Conservation (phyloP, 2,888 invertebrate species). For the Coenonympha glycerion region DNA sequence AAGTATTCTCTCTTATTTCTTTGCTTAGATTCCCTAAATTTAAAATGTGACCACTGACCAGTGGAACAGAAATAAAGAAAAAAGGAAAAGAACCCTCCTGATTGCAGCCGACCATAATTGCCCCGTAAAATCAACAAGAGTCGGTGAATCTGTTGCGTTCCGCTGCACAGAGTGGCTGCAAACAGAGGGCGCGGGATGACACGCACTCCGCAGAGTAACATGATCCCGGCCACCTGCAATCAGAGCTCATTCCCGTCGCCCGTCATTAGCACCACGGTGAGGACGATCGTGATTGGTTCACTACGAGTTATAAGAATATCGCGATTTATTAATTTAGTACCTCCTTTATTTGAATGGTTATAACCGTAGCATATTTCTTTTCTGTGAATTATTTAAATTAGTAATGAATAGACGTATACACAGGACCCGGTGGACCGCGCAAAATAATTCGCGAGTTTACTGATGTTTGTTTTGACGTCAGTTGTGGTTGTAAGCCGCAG, state of each 20-base stretch:
- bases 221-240: constrained; percentile 32
- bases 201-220: constrained; percentile 19
- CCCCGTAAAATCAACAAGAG: background rate
- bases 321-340: constrained; percentile 3
- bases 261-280: constrained; percentile 38
- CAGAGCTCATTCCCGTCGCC: constrained; percentile 32
- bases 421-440: too few species aligned
- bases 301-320: constrained; percentile 20
- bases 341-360: too few species aligned
- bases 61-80: too few species aligned
- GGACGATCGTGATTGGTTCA: constrained; percentile 22
- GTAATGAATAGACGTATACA: too few species aligned
- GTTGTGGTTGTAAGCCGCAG: too few species aligned
- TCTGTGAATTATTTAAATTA: too few species aligned
- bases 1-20: background rate
- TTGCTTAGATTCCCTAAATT: background rate
- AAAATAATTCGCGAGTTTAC: too few species aligned
- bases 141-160: background rate
- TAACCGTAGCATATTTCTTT: too few species aligned
- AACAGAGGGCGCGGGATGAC: constrained; percentile 6
- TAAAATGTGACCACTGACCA: background rate
- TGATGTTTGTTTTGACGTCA: too few species aligned
- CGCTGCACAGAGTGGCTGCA: background rate
- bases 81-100: background rate
- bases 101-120: constrained; percentile 1